Evolutionary conservation across 2,888 invertebrate genomes (phyloP).

Genomic region (Oscheius sp.): DNA sequence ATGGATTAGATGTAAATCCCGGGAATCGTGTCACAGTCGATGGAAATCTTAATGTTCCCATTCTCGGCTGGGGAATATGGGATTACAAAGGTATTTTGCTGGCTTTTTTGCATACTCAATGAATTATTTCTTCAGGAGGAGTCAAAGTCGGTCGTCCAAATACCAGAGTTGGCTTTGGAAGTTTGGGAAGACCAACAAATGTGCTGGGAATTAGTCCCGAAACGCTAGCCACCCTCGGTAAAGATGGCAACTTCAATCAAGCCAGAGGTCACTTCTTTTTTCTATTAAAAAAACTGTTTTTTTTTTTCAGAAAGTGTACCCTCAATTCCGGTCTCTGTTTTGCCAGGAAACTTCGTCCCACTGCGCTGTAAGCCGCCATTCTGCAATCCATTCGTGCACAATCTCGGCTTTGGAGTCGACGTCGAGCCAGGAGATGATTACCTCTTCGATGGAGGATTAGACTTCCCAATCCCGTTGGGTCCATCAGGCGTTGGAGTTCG

Average conservation of each 20-base stretch:
- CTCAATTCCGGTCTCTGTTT: conserved; percentile 58
- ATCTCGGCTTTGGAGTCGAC: conserved; percentile 61
- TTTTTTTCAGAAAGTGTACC: conserved; percentile 52
- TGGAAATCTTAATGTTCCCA: conserved; percentile 62
- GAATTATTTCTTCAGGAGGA: conserved; percentile 40
- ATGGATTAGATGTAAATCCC: conserved; percentile 63
- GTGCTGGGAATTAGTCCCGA: conserved; percentile 59
- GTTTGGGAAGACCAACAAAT: conserved; percentile 57
- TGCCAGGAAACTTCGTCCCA: conserved; percentile 65
- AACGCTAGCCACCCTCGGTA: conserved; percentile 55
- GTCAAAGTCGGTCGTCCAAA: conserved; percentile 58
- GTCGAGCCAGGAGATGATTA: conserved; percentile 64
- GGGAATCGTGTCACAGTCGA: conserved; percentile 60
- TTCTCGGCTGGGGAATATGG: conserved; percentile 65
- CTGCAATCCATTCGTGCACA: conserved; percentile 66
- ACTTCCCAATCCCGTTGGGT: conserved; percentile 61
- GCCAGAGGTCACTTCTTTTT: conserved; percentile 47
- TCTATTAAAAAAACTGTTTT: neutral
- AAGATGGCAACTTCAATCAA: conserved; percentile 59
- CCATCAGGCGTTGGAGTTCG: conserved; percentile 62
- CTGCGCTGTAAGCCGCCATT: conserved; percentile 64
- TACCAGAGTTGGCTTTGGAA: conserved; percentile 59
- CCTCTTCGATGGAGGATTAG: conserved; percentile 60
- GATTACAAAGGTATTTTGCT: conserved; percentile 56
- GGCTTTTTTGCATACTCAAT: neutral